Conservation (phyloP, 2,797 vertebrate genomes). For the Chelon labrosus region DNA sequence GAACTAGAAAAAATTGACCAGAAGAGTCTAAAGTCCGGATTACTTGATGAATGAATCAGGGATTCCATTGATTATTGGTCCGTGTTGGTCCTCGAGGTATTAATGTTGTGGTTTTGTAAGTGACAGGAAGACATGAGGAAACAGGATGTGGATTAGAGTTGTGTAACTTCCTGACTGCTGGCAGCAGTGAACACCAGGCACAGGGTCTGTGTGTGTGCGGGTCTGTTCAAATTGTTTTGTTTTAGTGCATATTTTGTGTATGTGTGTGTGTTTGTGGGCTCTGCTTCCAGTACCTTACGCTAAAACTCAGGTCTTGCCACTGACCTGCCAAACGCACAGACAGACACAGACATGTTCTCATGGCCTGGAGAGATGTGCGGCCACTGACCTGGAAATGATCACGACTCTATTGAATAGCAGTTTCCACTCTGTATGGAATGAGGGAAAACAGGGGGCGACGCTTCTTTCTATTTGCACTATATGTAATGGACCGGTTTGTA, state of each 20-base stretch:
- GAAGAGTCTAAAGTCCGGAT: not conserved
- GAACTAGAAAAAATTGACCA: not conserved
- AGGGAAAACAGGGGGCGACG: conserved; percentile 23
- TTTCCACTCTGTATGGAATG: conserved; percentile 61
- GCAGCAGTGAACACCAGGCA: conserved; percentile 70
- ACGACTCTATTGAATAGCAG: conserved; percentile 59
- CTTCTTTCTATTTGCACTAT: conserved; percentile 35
- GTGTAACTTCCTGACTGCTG: conserved; percentile 77
- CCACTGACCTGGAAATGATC: conserved; percentile 77
- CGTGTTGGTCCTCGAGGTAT: not conserved
- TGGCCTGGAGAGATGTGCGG: conserved; percentile 58
- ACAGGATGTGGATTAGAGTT: conserved; percentile 62
- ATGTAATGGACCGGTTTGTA: conserved; percentile 52
- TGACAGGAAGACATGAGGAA: conserved; percentile 65
- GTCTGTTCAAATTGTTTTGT: conserved; percentile 5
- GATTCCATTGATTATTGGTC: conserved; percentile 10
- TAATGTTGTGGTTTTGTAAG: conserved; percentile 55
- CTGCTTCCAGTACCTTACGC: conserved; percentile 1
- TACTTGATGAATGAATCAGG: not conserved
- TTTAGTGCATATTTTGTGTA: not conserved
- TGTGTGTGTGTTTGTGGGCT: conserved; percentile 5
- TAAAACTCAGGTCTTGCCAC: conserved; percentile 16
- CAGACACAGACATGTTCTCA: conserved; percentile 16
- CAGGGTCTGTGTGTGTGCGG: conserved; percentile 6
- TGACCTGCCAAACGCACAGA: conserved; percentile 36